Conservation (phyloP, 1,140 invertebrate genomes). For the Diploscapter pachys region DNA sequence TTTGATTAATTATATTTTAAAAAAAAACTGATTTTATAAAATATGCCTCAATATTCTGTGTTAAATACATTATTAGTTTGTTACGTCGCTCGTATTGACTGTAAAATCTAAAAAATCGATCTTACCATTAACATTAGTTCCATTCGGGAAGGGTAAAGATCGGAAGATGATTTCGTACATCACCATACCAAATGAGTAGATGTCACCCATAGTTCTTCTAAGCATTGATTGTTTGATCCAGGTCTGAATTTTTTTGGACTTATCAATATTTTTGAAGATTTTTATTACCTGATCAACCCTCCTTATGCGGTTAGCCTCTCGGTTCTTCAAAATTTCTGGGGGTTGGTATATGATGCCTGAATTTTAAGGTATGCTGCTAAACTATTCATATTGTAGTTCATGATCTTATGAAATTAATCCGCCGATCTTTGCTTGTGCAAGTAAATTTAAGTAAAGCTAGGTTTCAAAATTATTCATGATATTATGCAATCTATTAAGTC, state of each 20-base stretch:
- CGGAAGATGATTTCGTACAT: constrained; percentile 59
- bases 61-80: too few relatives aligned
- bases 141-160: constrained; percentile 49
- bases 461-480: too few relatives aligned
- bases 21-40: too few relatives aligned
- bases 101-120: constrained; percentile 9
- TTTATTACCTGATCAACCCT: constrained; percentile 43
- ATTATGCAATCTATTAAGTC: too few relatives aligned
- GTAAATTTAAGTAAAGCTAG: too few relatives aligned
- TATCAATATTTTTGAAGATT: too few relatives aligned
- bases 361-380: neutral
- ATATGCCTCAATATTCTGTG: too few relatives aligned
- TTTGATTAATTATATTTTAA: too few relatives aligned
- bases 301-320: constrained; percentile 46
- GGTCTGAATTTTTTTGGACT: neutral
- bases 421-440: too few relatives aligned
- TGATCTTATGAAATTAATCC: too few relatives aligned
- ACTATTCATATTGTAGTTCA: neutral
- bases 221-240: constrained; percentile 36
- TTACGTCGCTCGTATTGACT: neutral
- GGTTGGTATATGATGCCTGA: constrained; percentile 43
- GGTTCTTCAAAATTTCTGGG: constrained; percentile 55
- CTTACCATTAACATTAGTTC: constrained; percentile 35
- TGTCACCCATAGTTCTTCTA: constrained; percentile 42
- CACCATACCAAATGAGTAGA: constrained; percentile 56